These are phyloP conservation scores for Diarsia mendica DNA, from an alignment of 2,888 invertebrate genomes.

Conservation along the genomic window DNA sequence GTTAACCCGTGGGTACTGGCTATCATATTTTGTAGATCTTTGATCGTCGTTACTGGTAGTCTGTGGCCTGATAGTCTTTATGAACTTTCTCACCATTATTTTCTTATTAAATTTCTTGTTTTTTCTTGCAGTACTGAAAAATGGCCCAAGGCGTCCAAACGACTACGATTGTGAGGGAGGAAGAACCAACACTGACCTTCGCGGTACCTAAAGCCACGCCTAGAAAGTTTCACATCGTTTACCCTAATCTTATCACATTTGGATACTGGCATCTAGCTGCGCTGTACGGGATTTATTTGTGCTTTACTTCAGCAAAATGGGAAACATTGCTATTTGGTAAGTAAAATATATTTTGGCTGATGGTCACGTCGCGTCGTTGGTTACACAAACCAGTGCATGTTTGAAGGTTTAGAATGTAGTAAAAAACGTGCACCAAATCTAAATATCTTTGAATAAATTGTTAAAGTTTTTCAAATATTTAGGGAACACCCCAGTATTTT, in stretches of 20 bases:
- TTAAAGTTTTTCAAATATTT: not conserved
- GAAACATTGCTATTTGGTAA: constrained; percentile 70
- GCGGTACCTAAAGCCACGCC: constrained; percentile 58
- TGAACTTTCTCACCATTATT: too few relatives aligned
- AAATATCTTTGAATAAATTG: not conserved
- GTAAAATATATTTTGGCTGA: constrained; percentile 39
- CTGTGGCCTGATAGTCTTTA: too few relatives aligned
- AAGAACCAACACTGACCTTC: constrained; percentile 43
- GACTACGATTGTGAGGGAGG: constrained; percentile 8
- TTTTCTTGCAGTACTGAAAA: constrained; percentile 29
- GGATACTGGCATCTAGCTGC: constrained; percentile 72
- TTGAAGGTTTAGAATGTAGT: too few relatives aligned
- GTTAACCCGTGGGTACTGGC: too few relatives aligned
- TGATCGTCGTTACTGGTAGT: too few relatives aligned
- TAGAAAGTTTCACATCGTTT: constrained; percentile 69
- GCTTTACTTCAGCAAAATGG: constrained; percentile 73
- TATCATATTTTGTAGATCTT: too few relatives aligned
- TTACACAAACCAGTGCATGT: too few relatives aligned
- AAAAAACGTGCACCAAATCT: not conserved
- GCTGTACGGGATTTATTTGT: constrained; percentile 72
- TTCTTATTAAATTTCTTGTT: not conserved
- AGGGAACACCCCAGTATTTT: not conserved
- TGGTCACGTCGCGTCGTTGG: too few relatives aligned
- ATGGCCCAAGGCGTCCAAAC: constrained; percentile 34
- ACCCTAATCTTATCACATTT: constrained; percentile 70